Evolutionary conservation across 2,797 vertebrate species (phyloP), one percentile per base, ranked within the genome.

Genomic region (Mycteria americana): DNA sequence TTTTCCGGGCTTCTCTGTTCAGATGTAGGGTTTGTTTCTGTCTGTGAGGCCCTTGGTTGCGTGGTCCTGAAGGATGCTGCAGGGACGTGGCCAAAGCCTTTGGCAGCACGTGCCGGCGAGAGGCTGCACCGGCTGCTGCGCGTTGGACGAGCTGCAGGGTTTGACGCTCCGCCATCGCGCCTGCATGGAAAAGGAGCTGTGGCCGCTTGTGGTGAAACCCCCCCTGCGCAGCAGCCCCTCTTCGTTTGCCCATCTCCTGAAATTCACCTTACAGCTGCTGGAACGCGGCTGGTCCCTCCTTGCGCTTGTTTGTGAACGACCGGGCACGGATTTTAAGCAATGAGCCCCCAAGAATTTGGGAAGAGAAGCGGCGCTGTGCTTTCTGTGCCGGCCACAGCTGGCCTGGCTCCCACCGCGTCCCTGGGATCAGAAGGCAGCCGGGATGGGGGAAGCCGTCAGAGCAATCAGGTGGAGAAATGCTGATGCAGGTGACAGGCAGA

Each of bases 391-490:
- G 48, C 57, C 1, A 3, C 54, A 22, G 67, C 54, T 24, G n/a
- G 15, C 23, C 48, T 65, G 75, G 51, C 10, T 41, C 53, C 60
- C 60, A 45, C 7, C 0, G 1, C 1, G 4, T 7, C 50, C 25
- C 73, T 24, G 48, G 30, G 6, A 24, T 31, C 53, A 35, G 82
- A 22, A 64, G 51, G 67, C 46, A 76, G 8, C 30, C 1, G 8
- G 77, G 43, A 39, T 43, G 41, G 57, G 30, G 10, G 50, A n/a
- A 70, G 33, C 62, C 15, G 0, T 33, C 0, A 0, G 41, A 73
- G 43, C 37, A 10, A 8, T 39, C 30, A 4, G 4, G 6, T 45
- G 85, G 35, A 85, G 56, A 39, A 91, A 41, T 24, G 77, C 70
- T 43, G 46, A 15, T 54, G 67, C 60, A 50, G 70, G 65, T 11